Evolutionary conservation across 2,113 vertebrate species (phyloP), one percentile per base, ranked within the genome.

Genomic region (Lophochroa leadbeateri): DNA sequence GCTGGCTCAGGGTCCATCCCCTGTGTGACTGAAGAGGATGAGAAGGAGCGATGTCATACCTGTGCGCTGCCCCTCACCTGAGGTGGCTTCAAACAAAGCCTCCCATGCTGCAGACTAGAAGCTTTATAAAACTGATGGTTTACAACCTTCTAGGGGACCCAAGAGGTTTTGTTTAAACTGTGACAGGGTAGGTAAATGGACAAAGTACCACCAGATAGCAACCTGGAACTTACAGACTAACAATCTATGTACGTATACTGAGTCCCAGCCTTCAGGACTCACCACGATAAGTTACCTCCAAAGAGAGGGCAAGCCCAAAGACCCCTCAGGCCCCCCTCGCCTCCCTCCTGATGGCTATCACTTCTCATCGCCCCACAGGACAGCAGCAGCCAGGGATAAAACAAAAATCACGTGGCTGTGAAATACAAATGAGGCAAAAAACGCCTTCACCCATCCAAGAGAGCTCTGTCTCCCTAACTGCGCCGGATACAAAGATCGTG

Each of bases 401-500:
- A 72, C 70, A 47, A 81, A 95, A 96, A 70, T 78, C 81, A 84
- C 83, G 67, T 16, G 79, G 80, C 94, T 77, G 86, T 86, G 90
- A 97, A 97, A 92, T 84, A 96, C 90, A 96, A 96, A 97, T 93
- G 93, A 97, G 76, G 74, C 69, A 79, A 92, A 86, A 97, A 95
- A 91, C 74, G 77, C 94, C 92, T 94, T 93, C 88, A 85, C 29
- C 82, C 92, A 85, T 44, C 50, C 92, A 80, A 91, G 88, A 86
- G 94, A 93, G 83, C 92, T 94, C 85, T 75, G 92, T 86, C 82
- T 93, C 70, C 64, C 80, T 80, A 82, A 95, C 90, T 83, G 94
- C 43, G 11, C 96, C 91, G 90, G 94, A 97, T 92, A 90, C 96
- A 97, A 91, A 97, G 94, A 82, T 89, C n/a, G 18, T 81, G 96